Evolutionary conservation across 2,888 invertebrate species (phyloP).

Genomic region (Drosophila rellima): DNA sequence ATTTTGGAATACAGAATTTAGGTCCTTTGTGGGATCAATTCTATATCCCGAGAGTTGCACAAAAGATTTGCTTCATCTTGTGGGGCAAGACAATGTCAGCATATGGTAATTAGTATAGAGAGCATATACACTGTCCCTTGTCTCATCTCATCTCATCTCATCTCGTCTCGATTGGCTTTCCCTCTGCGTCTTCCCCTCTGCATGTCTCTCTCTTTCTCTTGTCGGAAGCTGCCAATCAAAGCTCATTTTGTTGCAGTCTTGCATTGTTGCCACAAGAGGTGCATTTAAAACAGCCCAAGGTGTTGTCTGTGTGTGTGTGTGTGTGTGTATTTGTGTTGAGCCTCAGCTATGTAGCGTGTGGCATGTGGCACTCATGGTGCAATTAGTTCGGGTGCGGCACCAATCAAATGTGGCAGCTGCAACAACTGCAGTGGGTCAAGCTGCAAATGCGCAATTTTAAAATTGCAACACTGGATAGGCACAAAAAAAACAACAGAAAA

Average conservation of each 20-base stretch:
- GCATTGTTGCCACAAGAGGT: conserved; percentile 31
- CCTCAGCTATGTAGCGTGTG: conserved; percentile 19
- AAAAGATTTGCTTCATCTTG: neutral
- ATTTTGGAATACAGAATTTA: conserved; percentile 1
- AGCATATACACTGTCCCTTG: conserved; percentile 1
- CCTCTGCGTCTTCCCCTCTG: neutral
- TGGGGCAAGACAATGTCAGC: conserved; percentile 20
- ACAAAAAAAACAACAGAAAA: neutral
- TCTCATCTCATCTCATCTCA: conserved; percentile 3
- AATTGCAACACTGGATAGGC: conserved; percentile 39
- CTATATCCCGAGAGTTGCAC: neutral
- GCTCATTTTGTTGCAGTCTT: conserved; percentile 36
- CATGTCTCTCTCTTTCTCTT: neutral
- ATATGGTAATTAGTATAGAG: conserved; percentile 26
- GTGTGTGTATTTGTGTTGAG: conserved; percentile 10
- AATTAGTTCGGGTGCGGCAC: conserved; percentile 50
- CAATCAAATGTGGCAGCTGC: conserved; percentile 49
- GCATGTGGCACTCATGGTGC: conserved; percentile 40
- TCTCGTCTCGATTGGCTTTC: neutral
- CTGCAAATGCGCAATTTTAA: conserved; percentile 54
- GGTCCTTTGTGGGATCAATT: neutral
- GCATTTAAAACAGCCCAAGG: conserved; percentile 13
- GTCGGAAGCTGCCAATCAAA: conserved; percentile 51
- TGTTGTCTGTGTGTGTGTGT: conserved; percentile 6
- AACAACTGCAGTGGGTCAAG: conserved; percentile 34